These are phyloP conservation scores for Coluber constrictor DNA, from an alignment of 2,797 vertebrate species.

Conservation along the genomic window DNA sequence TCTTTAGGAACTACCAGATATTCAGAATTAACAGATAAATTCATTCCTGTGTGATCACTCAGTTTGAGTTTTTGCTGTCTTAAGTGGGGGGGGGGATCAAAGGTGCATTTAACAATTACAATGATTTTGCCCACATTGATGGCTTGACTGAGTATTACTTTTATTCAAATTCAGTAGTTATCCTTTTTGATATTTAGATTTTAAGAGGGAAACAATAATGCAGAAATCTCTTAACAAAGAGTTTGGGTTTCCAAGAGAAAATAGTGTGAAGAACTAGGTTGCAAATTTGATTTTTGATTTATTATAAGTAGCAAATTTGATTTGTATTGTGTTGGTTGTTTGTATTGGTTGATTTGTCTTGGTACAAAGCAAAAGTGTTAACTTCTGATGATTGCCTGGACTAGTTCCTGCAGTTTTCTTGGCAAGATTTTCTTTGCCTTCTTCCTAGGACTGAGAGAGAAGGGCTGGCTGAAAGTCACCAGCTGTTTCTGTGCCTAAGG, in stretches of 20 bases:
- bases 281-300: neutral
- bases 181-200: neutral
- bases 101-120: neutral
- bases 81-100: accelerated
- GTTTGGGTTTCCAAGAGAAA: neutral
- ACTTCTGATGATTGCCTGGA: neutral
- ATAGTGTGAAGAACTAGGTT: neutral
- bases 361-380: neutral
- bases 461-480: neutral
- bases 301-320: neutral
- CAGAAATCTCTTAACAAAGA: neutral
- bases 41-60: neutral
- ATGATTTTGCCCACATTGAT: neutral
- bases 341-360: neutral
- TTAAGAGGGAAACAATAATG: neutral
- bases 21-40: neutral
- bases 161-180: neutral
- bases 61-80: neutral
- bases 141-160: neutral
- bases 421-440: neutral
- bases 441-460: neutral
- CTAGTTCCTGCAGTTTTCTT: neutral
- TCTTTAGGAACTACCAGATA: neutral
- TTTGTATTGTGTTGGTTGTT: neutral
- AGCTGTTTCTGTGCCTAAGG: neutral